Base-by-base conservation (phyloP, 2,113 vertebrate species). In the Micronycteris hirsuta region DNA sequence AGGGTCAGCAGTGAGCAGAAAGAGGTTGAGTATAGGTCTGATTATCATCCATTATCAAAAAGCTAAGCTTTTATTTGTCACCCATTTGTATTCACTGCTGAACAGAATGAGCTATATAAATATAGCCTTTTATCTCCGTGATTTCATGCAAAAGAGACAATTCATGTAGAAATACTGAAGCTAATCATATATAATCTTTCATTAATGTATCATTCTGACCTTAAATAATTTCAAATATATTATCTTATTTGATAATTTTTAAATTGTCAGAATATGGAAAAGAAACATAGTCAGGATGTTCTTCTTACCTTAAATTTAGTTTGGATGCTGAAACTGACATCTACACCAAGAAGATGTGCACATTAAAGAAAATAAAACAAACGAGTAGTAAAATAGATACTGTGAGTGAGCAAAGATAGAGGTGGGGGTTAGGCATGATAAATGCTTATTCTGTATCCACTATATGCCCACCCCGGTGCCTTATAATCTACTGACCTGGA, bases 61-160 rank as follows among this genome's bases (percentile, higher is more conserved):
- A 86, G 74, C 61, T 92, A 96, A 78, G 63, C 61, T 96, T 92
- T 80, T 52, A 95, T 41, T 94, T 65, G 63, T 86, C 43, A 52
- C 3, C 11, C 49, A 52, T 89, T 89, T 95, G n/a, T 74, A 56
- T 43, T 76, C 26, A 86, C 17, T 67, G 56, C 31, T 41, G 49
- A 89, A 77, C 15, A 86, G n/a, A 95, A 77, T 5, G 24, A 89
- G 28, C 19, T 22, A 7, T 77, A 58, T 93, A 89, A 93, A 89
- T 77, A 81, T 16, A 73, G 36, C 31, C 31, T 90, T 93, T 87
- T 80, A 71, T 96, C 19, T 52, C 43, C 52, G 6, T 71, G 16
- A 77, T 77, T 81, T 88, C 54, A 47, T 17, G 7, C 94, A 93
- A 68, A 11, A 85, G 83, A 94, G 54, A 28, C 16, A 45, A 41